phyloP scores from a whole-genome alignment of 2,797 vertebrate genomes.

The Notoglanidium macrostoma region DNA sequence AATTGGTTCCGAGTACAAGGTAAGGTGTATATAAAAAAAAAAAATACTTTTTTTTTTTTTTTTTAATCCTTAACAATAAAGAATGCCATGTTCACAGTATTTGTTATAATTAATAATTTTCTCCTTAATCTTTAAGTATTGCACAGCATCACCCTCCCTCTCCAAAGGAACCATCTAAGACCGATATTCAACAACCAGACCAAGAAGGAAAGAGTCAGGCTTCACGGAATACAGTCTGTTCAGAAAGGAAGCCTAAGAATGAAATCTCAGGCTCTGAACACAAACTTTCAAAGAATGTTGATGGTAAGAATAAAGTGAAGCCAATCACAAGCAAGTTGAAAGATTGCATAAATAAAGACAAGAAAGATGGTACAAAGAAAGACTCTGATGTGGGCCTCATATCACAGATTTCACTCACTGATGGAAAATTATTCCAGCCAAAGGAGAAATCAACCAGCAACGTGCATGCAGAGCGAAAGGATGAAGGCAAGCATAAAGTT shows the following conservation, averaged over 20 bases:
- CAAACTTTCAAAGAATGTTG: conserved; percentile 43
- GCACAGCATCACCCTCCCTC: neutral
- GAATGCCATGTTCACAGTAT: neutral
- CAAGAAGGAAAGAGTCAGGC: conserved; percentile 48
- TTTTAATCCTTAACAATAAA: neutral
- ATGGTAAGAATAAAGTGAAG: conserved; percentile 51
- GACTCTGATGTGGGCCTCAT: neutral
- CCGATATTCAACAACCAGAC: conserved; percentile 47
- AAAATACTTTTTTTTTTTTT: too few species aligned
- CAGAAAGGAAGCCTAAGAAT: conserved; percentile 42
- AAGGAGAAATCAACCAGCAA: neutral
- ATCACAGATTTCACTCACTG: conserved; percentile 25
- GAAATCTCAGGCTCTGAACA: conserved; percentile 9
- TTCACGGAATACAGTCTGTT: conserved; percentile 31
- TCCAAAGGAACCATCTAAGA: conserved; percentile 27
- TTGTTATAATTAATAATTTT: neutral
- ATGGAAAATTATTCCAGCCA: conserved; percentile 24
- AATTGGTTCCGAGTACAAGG: conserved; percentile 74
- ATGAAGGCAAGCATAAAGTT: conserved; percentile 20
- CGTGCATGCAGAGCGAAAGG: neutral
- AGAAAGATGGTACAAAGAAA: conserved; percentile 44
- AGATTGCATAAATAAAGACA: conserved; percentile 36
- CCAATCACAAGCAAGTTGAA: conserved; percentile 44
- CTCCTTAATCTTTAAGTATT: conserved; percentile 26
- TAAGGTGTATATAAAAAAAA: conserved; percentile 44